Percentiles rank a stretch among this genome's conserved stretches.
These are phyloP conservation scores for Chydorus sphaericus DNA, from an alignment of 2,888 invertebrate genomes.

Conservation along the genomic window DNA sequence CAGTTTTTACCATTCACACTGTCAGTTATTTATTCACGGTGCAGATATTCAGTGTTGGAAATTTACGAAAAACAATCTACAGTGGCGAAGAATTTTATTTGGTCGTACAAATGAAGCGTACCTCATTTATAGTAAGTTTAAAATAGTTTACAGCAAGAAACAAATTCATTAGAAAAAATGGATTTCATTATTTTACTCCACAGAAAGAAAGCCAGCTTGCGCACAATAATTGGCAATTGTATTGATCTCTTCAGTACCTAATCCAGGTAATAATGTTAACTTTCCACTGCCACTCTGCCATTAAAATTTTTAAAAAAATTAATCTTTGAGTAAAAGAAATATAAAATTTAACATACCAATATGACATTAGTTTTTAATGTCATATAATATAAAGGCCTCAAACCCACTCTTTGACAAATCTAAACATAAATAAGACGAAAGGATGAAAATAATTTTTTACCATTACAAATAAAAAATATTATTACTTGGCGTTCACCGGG, in stretches of 20 bases:
- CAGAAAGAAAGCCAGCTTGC: conserved; percentile 1
- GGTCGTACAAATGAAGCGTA: too few species aligned
- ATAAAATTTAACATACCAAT: conserved; percentile 38
- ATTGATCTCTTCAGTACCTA: background rate
- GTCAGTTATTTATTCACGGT: too few species aligned
- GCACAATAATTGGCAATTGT: conserved; percentile 2
- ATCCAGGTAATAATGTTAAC: background rate
- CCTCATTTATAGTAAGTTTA: too few species aligned
- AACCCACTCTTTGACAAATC: conserved; percentile 58
- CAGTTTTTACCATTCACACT: too few species aligned
- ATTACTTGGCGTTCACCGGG: conserved; percentile 13
- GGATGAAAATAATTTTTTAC: background rate
- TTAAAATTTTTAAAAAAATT: background rate
- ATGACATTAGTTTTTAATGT: conserved; percentile 75
- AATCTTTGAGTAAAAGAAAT: background rate
- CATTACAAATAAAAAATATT: background rate
- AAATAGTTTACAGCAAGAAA: too few species aligned
- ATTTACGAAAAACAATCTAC: too few species aligned
- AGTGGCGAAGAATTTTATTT: too few species aligned
- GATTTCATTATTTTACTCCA: background rate
- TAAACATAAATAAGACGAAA: conserved; percentile 26
- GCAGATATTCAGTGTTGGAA: too few species aligned
- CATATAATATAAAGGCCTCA: conserved; percentile 75
- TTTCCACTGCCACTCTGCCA: background rate
- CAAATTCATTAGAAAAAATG: too few species aligned